These are phyloP conservation scores for Ellobium chinense DNA, from an alignment of 2,888 invertebrate genomes.

Conservation along the genomic window DNA sequence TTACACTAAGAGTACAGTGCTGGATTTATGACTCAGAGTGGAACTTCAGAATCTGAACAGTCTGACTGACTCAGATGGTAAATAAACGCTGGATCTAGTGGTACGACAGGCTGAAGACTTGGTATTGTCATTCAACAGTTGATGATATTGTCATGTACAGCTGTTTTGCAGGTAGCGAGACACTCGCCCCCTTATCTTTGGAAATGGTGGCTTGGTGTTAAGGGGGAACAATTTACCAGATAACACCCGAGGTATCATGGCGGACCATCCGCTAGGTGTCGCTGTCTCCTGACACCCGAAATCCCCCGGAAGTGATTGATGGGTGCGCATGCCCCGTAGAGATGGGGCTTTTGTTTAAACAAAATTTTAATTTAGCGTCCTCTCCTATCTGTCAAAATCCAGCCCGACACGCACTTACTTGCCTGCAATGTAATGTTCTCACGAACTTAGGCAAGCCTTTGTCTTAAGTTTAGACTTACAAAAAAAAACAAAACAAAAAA, in stretches of 20 bases:
- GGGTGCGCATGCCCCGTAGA: background rate
- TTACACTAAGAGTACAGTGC: too few species aligned
- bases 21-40: too few species aligned
- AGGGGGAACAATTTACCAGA: background rate
- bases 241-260: background rate
- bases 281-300: background rate
- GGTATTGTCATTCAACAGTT: too few species aligned
- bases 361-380: conserved; percentile 21
- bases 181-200: background rate
- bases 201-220: background rate
- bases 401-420: background rate
- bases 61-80: too few species aligned
- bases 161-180: too few species aligned
- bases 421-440: background rate
- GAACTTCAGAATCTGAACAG: too few species aligned
- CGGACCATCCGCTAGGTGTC: background rate
- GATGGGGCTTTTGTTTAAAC: conserved; percentile 10
- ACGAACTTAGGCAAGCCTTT: background rate
- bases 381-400: background rate
- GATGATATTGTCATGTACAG: too few species aligned
- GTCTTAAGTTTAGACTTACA: too few species aligned
- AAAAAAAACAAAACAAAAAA: too few species aligned
- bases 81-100: too few species aligned
- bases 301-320: conserved; percentile 33
- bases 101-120: too few species aligned